Evolutionary conservation across 2,113 vertebrate genomes (phyloP), one percentile per base, ranked within the genome.

Genomic region (Oncorhynchus nerka): DNA sequence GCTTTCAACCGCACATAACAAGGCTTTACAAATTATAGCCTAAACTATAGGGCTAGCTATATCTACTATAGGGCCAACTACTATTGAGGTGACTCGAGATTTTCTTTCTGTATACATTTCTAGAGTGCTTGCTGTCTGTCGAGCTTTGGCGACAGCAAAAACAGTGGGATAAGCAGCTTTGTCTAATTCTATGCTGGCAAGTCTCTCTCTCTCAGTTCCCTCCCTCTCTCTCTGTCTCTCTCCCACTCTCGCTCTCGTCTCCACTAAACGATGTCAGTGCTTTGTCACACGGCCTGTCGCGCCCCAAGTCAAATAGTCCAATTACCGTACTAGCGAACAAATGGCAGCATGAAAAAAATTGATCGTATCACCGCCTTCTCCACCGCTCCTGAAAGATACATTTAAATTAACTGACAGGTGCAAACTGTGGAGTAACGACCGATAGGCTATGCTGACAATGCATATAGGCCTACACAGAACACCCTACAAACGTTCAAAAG

Each of bases 121-220:
- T 62, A 22, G 59, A 62, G 16, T 13, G 59, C 51, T 55, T 55
- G 16, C 55, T 15, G 55, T 26, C 4, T 66, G 26, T 67, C 64
- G 13, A 68, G 24, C 62, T 79, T 74, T 78, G 66, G 61, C 19
- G 75, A 79, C 68, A 68, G 72, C 83, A 75, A 76, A 81, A 79
- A 57, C 68, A 80, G 69, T 11, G 74, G 57, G 74, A 84, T 94
- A 93, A 93, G 90, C 92, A 90, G 90, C 92, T 94, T 93, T 93
- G 87, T 83, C 77, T 92, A 87, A 90, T 89, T 90, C 84, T 89
- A 88, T 84, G 80, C 88, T 79, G 12, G 75, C 74, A 73, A 66
- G 80, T 75, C 81, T 69, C 84, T 77, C 84, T 59, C 75, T 32
- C 77, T 62, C 82, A 1, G 4, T 0, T 1, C 51, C 15, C 51